Base-by-base conservation (phyloP, 2,888 invertebrate genomes). In the Pollenia angustigena region DNA sequence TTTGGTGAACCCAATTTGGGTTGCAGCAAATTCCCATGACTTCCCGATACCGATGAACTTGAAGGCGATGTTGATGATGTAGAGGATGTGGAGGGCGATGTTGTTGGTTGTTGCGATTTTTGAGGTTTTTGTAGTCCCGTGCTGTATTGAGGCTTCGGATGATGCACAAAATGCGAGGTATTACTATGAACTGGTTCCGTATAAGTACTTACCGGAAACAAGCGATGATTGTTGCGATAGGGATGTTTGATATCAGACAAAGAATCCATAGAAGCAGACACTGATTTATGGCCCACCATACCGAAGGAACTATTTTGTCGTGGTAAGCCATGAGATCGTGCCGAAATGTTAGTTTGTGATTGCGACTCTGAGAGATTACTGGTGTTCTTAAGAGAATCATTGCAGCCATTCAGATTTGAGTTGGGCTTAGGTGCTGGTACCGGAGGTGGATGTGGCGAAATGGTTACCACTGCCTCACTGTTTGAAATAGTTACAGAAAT, bases 141-240 rank as follows among this genome's bases (percentile, higher is more conserved):
- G 88, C 92, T 92, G 81, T 90, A 92, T 88, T 92, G 93, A 88
- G 92, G 92, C 90, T 92, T 90, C 42, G 91, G 92, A 88, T 92
- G 92, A 72, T 91, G 91, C 81, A 92, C 92, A 79, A 91, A 91
- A 85, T 92, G 91, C 89, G 89, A 91, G 88, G 92, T 92, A 88
- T 92, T 92, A 88, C 91, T 92, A 85, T 92, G 93, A 81, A 93
- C 90, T 79, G 93, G 95, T 85, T 95, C 95, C 0, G 96, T 95
- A 91, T 95, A 96, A 12, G 96, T 96, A 91, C 95, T 95, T 68
- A 96, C 95, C 6, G 96, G 95, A 92, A 96, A 96, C 83, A 96
- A 93, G 88, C 96, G 92, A 89, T 93, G 93, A 90, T 93, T 93
- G 90, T 92, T 92, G 90, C 94, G 92, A 91, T 93, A 92, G 85